A percentile compares a stretch with the other conserved stretches of the same genome.
These are phyloP conservation scores for Polydrusus cervinus DNA, from an alignment of 2,888 invertebrate genomes.

Conservation along the genomic window DNA sequence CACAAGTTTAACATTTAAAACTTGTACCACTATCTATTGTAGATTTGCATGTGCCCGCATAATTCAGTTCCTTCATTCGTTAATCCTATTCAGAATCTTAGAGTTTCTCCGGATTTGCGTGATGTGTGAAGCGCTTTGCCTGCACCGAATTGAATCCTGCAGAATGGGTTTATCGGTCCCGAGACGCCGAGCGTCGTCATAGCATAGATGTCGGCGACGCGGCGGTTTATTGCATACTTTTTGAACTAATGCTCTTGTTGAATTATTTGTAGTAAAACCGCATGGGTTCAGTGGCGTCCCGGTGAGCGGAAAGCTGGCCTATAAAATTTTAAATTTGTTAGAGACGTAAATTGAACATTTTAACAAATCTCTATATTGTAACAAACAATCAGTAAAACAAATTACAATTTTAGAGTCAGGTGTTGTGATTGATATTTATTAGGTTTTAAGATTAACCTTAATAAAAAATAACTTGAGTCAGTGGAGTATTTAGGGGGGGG, in stretches of 20 bases:
- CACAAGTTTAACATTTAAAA: too few relatives aligned
- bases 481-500: too few relatives aligned
- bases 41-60: slow-evolving; percentile 1
- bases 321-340: too few relatives aligned
- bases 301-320: too few relatives aligned
- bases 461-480: too few relatives aligned
- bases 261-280: slow-evolving; percentile 5
- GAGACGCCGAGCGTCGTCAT: slow-evolving; percentile 37
- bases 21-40: not conserved
- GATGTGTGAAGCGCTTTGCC: slow-evolving; percentile 7
- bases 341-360: too few relatives aligned
- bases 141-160: slow-evolving; percentile 39
- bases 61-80: slow-evolving; percentile 24
- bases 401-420: too few relatives aligned
- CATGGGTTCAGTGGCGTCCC: not conserved
- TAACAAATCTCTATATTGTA: too few relatives aligned
- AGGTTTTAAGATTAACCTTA: too few relatives aligned
- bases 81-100: slow-evolving; percentile 22
- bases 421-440: too few relatives aligned
- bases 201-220: slow-evolving; percentile 38
- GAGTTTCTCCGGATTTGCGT: slow-evolving; percentile 29
- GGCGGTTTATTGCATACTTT: slow-evolving; percentile 49
- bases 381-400: too few relatives aligned
- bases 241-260: slow-evolving; percentile 36
- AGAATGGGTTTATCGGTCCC: slow-evolving; percentile 54